Evolutionary conservation across 2,113 vertebrate genomes (phyloP).

Genomic region (Pogonocichla stellata): DNA sequence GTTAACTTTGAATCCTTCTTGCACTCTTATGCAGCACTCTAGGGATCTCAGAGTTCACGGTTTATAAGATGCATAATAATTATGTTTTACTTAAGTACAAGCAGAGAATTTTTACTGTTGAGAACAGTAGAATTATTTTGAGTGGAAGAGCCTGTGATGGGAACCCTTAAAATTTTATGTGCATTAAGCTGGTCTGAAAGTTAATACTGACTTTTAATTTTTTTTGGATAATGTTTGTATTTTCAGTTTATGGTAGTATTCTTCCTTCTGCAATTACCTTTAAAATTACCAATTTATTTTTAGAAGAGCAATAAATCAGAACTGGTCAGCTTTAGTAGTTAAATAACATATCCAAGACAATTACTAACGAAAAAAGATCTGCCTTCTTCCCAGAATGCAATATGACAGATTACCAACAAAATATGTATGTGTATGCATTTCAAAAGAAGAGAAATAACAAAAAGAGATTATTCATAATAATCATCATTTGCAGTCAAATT

Average conservation of each 20-base stretch:
- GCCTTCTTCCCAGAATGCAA: not conserved
- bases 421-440: not conserved
- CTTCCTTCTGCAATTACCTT: not conserved
- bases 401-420: not conserved
- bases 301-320: not conserved
- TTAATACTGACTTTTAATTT: not conserved
- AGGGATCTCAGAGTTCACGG: not conserved
- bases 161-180: not conserved
- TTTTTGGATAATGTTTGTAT: not conserved
- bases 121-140: not conserved
- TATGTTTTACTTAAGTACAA: not conserved
- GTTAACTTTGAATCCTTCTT: not conserved
- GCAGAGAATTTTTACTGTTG: not conserved
- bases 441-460: not conserved
- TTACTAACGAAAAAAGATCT: not conserved
- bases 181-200: not conserved
- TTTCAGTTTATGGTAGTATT: not conserved
- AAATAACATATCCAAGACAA: not conserved
- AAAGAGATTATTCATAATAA: not conserved
- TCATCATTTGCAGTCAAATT: not conserved
- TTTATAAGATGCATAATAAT: not conserved
- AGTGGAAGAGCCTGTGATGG: not conserved
- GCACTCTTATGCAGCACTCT: not conserved
- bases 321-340: not conserved
- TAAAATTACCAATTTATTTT: not conserved